phyloP scores from a whole-genome alignment of 2,797 vertebrate genomes.

The Euthynnus affinis region DNA sequence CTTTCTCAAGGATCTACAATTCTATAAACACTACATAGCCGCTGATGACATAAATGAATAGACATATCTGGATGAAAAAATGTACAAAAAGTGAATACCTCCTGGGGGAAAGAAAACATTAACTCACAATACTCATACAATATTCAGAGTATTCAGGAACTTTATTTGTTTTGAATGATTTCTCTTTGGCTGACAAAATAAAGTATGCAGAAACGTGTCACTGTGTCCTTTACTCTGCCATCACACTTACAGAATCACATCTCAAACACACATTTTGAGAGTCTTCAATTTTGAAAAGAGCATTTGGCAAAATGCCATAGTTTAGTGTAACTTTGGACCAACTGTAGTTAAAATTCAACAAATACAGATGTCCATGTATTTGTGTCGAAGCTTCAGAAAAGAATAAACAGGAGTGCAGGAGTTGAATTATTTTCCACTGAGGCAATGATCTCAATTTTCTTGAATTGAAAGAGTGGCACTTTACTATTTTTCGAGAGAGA shows the following conservation, averaged over 20 bases:
- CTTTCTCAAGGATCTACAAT: neutral
- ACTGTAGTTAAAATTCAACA: constrained; percentile 8
- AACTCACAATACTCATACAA: constrained; percentile 35
- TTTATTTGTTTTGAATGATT: constrained; percentile 67
- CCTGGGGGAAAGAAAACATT: neutral
- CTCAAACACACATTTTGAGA: neutral
- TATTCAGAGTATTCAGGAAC: constrained; percentile 59
- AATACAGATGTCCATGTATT: constrained; percentile 2
- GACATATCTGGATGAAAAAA: constrained; percentile 31
- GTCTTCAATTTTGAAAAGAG: neutral
- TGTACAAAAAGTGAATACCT: constrained; percentile 41
- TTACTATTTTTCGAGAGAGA: neutral
- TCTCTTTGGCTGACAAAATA: constrained; percentile 70
- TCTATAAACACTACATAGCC: constrained; percentile 11
- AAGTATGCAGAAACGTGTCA: constrained; percentile 54
- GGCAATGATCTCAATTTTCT: neutral
- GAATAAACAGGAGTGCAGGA: neutral
- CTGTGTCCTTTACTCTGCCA: constrained; percentile 46
- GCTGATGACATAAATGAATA: constrained; percentile 23
- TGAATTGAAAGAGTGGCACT: neutral
- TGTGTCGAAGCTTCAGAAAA: neutral
- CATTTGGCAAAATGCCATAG: neutral
- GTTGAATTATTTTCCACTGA: neutral
- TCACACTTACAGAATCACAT: neutral
- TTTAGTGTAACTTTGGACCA: neutral